A percentile compares a stretch with the other conserved stretches of the same genome.
Evolutionary conservation across 2,888 invertebrate species (phyloP).

Genomic region (Nemoura dubitans): DNA sequence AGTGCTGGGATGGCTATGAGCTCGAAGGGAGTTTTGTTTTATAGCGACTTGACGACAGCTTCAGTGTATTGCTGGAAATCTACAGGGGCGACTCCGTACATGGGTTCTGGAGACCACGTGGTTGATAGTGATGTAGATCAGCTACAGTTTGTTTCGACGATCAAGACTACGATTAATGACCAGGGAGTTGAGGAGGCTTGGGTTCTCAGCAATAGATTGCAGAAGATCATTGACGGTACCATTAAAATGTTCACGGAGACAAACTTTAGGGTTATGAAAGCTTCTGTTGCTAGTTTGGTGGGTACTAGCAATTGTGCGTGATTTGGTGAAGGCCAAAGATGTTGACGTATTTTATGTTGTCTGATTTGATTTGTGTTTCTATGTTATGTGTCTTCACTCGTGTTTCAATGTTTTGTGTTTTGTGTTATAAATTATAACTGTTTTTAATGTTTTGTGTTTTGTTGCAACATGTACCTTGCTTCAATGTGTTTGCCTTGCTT

Average conservation of each 20-base stretch:
- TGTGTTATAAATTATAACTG: background rate
- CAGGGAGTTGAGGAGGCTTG: slow-evolving; percentile 70
- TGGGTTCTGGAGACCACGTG: slow-evolving; percentile 64
- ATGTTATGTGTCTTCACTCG: background rate
- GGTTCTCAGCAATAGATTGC: slow-evolving; percentile 73
- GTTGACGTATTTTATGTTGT: background rate
- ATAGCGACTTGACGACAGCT: slow-evolving; percentile 73
- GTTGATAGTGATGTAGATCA: slow-evolving; percentile 67
- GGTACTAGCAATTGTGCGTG: background rate
- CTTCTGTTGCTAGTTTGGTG: slow-evolving; percentile 60
- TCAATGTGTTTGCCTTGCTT: too few species aligned
- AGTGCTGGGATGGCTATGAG: slow-evolving; percentile 78
- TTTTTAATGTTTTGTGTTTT: too few species aligned
- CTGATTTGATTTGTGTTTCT: background rate
- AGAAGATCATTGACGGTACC: slow-evolving; percentile 71
- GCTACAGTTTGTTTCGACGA: slow-evolving; percentile 77
- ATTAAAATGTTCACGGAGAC: slow-evolving; percentile 63
- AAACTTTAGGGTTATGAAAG: slow-evolving; percentile 77
- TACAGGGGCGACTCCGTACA: slow-evolving; percentile 62
- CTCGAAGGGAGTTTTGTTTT: slow-evolving; percentile 70
- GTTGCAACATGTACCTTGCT: too few species aligned
- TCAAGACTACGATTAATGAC: slow-evolving; percentile 63
- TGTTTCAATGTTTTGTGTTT: background rate
- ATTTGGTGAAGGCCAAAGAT: too few species aligned
- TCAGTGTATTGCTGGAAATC: slow-evolving; percentile 80